Percentiles rank a stretch among this genome's conserved stretches.
Conservation (phyloP, 2,797 vertebrate genomes). For the Danio jaintianensis region DNA sequence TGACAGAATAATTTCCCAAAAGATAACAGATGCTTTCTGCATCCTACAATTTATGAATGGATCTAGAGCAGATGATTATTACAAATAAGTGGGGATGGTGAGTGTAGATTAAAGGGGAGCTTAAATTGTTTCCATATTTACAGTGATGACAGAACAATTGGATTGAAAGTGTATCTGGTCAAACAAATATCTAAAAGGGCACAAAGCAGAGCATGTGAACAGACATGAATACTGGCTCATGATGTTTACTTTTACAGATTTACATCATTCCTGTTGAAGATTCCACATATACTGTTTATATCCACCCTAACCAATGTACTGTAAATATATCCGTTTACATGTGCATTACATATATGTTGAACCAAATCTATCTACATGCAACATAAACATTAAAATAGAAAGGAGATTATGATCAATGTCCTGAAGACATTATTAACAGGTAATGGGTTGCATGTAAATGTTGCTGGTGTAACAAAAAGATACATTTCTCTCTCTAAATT, state of each 20-base stretch:
- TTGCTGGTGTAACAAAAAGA: background rate
- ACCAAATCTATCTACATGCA: constrained; percentile 4
- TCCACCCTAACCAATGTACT: background rate
- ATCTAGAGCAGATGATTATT: constrained; percentile 17
- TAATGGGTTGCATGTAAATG: background rate
- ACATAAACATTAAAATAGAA: background rate
- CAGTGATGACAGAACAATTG: constrained; percentile 28
- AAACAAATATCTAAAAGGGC: constrained; percentile 22
- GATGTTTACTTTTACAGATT: constrained; percentile 25
- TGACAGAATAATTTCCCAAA: constrained; percentile 17
- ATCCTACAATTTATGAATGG: background rate
- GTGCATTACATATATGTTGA: background rate
- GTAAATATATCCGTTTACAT: constrained; percentile 20
- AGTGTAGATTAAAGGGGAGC: constrained; percentile 20
- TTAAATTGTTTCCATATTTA: constrained; percentile 27
- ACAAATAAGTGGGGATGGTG: constrained; percentile 6
- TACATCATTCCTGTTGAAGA: background rate
- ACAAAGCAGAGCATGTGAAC: background rate
- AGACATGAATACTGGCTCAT: background rate
- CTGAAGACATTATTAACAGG: background rate
- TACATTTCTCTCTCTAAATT: background rate
- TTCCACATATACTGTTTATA: constrained; percentile 15
- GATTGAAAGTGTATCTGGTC: constrained; percentile 28
- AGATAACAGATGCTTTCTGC: constrained; percentile 21
- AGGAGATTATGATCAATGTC: background rate